phyloP scores from a whole-genome alignment of 2,797 vertebrate species.

The Oreonectes daqikongensis region DNA sequence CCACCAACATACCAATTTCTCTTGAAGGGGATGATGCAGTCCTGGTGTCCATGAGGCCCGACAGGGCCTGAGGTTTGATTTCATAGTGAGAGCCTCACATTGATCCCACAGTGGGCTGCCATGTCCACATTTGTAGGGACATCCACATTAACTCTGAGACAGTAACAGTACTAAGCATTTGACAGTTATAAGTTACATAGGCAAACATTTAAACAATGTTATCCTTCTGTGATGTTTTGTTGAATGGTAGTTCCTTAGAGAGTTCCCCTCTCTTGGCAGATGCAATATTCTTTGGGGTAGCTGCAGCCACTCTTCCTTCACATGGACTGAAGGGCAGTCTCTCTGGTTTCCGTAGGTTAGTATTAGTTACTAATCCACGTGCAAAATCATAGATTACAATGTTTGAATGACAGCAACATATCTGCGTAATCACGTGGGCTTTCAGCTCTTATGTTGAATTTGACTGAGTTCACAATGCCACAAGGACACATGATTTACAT shows the following conservation, averaged over 20 bases:
- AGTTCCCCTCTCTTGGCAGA: background rate
- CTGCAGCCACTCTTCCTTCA: conserved; percentile 5
- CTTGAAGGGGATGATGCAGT: too few species aligned
- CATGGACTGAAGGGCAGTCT: background rate
- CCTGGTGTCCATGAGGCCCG: too few species aligned
- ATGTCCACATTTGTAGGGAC: too few species aligned
- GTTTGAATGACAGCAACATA: background rate
- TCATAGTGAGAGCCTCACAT: too few species aligned
- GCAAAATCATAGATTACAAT: background rate
- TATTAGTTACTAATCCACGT: conserved; percentile 8
- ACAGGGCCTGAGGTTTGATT: too few species aligned
- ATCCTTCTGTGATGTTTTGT: too few species aligned
- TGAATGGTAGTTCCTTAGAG: too few species aligned
- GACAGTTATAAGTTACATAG: too few species aligned
- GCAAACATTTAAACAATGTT: too few species aligned
- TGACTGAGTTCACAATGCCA: background rate
- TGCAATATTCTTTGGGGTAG: conserved; percentile 7
- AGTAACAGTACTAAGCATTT: too few species aligned
- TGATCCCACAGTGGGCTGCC: too few species aligned
- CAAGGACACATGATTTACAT: conserved; percentile 9
- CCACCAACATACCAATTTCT: background rate
- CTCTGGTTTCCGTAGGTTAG: background rate
- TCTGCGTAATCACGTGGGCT: conserved; percentile 3
- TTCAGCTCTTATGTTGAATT: background rate
- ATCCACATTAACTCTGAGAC: too few species aligned